These are phyloP conservation scores for Buphagus erythrorhynchus DNA, from an alignment of 2,797 vertebrate species.

Conservation along the genomic window DNA sequence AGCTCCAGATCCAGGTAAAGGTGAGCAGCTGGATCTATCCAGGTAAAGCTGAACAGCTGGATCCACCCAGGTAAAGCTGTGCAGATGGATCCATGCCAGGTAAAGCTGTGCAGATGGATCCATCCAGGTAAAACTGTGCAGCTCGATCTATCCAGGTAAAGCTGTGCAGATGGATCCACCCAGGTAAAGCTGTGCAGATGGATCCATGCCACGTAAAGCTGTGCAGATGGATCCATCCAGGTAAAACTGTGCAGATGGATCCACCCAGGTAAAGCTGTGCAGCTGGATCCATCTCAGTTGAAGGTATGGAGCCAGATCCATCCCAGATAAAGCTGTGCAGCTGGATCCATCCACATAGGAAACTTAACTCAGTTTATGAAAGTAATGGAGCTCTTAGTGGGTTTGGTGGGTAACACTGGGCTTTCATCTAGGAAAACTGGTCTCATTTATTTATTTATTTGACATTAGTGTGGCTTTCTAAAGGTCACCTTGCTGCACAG, in stretches of 20 bases:
- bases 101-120: fast-evolving
- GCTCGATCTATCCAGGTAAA: not conserved
- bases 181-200: fast-evolving
- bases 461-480: not conserved
- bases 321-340: fast-evolving
- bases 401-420: not conserved
- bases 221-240: fast-evolving
- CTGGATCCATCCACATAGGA: fast-evolving
- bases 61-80: not conserved
- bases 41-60: not conserved
- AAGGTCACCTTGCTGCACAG: not conserved
- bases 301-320: not conserved
- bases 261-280: fast-evolving
- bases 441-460: not conserved
- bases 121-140: not conserved
- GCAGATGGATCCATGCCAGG: not conserved
- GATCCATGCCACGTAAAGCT: fast-evolving
- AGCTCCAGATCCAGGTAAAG: not conserved
- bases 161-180: fast-evolving
- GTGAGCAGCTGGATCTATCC: fast-evolving
- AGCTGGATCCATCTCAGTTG: fast-evolving
- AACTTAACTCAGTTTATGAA: not conserved
- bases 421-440: fast-evolving
- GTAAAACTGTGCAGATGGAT: fast-evolving
- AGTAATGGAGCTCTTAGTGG: not conserved